Base-by-base conservation (phyloP, 2,888 invertebrate species). In the Zygogramma bicolorata region DNA sequence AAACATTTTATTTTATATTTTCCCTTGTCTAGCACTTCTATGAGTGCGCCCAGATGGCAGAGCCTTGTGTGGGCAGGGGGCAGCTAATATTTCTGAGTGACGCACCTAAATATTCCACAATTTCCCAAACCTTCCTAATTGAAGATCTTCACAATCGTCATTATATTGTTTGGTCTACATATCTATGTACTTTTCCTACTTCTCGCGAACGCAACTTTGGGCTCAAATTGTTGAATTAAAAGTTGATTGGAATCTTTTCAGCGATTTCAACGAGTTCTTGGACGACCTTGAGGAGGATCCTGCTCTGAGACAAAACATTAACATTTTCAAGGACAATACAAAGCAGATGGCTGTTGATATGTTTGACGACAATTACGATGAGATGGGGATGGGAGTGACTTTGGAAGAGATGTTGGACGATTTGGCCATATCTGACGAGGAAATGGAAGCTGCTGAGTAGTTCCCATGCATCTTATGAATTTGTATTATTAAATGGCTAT, bases 201-300 rank as follows among this genome's bases (percentile, higher is more conserved):
- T n/a, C n/a, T n/a, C n/a, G n/a, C n/a, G n/a, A n/a, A n/a, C n/a
- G n/a, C n/a, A n/a, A n/a, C n/a, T n/a, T 18, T 57, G 53, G 34
- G 29, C 49, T 69, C 2, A 4, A 15, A 22, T 13, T 13, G n/a
- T 42, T 42, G 10, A 42, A 25, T 18, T 7, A 20, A 46, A 29
- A n/a, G 29, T 63, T 38, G 18, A 31, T 40, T 20, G 5, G 3
- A 18, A 25, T 40, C 31, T 8, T 86, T 88, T 27, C 86, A 96
- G 95, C 81, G 98, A 98, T 81, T 98, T 96, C 88, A 93, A 94
- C 81, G 98, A 98, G 80, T 99, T 99, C 89, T 89, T 99, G 87
- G 97, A 99, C 81, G 99, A 99, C 84, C 88, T 99, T 76, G 99
- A 99, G 87, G 99, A 99, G 87, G 98, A 99, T 87, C 93, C 93